A percentile compares a stretch with the other conserved stretches of the same genome.
These are phyloP conservation scores for Malurus cyaneus DNA, from an alignment of 2,113 vertebrate genomes.

Conservation along the genomic window DNA sequence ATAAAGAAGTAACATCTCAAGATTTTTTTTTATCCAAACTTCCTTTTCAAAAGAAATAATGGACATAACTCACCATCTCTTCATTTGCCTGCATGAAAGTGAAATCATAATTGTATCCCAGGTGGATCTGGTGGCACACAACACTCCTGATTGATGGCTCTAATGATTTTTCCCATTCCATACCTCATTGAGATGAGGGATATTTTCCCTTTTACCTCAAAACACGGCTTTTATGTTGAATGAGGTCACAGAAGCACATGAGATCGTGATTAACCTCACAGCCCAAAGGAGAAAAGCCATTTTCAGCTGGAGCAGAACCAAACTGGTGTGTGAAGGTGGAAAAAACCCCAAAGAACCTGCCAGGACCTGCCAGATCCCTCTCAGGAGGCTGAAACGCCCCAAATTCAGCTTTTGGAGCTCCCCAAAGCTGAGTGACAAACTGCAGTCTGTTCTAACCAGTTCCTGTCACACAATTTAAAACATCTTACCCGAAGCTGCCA, in stretches of 20 bases:
- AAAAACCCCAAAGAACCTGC: neutral
- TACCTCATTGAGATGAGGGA: neutral
- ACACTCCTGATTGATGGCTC: neutral
- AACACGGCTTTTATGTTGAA: neutral
- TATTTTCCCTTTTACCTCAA: neutral
- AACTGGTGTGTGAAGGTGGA: rapidly evolving
- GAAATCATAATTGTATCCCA: neutral
- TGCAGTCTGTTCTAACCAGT: neutral
- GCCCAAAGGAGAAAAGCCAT: neutral
- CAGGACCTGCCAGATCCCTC: neutral
- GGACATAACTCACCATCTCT: neutral
- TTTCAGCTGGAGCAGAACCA: neutral
- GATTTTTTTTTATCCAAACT: neutral
- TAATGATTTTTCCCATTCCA: neutral
- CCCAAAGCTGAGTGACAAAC: neutral
- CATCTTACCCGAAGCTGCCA: neutral
- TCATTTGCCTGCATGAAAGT: neutral
- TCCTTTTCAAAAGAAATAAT: neutral
- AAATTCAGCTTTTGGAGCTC: neutral
- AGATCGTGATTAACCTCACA: neutral
- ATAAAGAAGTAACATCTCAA: neutral
- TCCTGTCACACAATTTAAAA: neutral
- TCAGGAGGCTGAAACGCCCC: neutral
- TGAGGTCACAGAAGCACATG: neutral
- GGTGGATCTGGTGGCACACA: neutral